A percentile compares a stretch with the other conserved stretches of the same genome.
phyloP scores from a whole-genome alignment of 2,888 invertebrate genomes.

The Podabrus alpinus region DNA sequence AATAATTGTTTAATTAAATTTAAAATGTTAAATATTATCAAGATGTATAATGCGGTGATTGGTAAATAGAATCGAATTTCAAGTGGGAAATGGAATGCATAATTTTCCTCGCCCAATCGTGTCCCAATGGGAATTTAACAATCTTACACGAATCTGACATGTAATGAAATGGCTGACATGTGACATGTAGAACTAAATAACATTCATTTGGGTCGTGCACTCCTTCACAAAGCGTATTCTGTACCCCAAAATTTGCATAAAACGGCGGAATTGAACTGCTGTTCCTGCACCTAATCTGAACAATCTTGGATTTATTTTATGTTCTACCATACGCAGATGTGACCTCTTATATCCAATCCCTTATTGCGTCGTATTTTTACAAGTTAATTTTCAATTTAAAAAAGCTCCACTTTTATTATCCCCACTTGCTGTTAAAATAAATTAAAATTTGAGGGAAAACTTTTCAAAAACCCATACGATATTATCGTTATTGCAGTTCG shows the following conservation, averaged over 20 bases:
- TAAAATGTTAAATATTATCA: background rate
- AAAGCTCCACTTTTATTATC: background rate
- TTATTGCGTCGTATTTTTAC: constrained; percentile 18
- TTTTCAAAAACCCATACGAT: background rate
- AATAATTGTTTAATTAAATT: background rate
- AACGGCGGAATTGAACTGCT: constrained; percentile 44
- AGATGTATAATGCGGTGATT: background rate
- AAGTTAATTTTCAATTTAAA: constrained; percentile 10
- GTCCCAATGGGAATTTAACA: constrained; percentile 48
- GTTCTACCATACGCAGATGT: constrained; percentile 42
- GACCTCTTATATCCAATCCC: constrained; percentile 31
- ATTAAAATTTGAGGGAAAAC: background rate
- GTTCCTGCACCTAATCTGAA: constrained; percentile 41
- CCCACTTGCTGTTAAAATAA: background rate
- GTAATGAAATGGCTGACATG: constrained; percentile 52
- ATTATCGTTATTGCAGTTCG: background rate
- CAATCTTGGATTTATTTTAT: constrained; percentile 50
- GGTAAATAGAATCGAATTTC: constrained; percentile 19
- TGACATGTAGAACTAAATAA: constrained; percentile 51
- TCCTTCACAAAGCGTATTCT: constrained; percentile 36
- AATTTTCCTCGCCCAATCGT: constrained; percentile 43
- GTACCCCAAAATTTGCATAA: constrained; percentile 46
- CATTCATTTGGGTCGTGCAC: constrained; percentile 45
- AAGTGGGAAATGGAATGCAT: constrained; percentile 41
- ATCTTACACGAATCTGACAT: constrained; percentile 48